Percentiles rank a stretch among this genome's conserved stretches.
phyloP scores from a whole-genome alignment of 2,888 invertebrate species.

The Mantis religiosa region DNA sequence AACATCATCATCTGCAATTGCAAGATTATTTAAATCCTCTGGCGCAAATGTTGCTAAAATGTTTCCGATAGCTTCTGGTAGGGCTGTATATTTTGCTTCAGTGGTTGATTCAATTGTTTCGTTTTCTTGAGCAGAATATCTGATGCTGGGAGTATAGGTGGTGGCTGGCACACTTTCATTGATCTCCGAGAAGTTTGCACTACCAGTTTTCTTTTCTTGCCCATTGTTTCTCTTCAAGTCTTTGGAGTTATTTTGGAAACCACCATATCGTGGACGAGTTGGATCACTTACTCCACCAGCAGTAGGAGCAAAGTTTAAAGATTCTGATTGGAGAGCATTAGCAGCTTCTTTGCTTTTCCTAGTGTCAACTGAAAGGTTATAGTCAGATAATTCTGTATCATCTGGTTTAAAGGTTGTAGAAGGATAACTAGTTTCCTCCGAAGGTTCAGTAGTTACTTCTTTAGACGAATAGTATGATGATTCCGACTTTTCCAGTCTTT shows the following conservation, averaged over 20 bases:
- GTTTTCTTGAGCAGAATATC: background rate
- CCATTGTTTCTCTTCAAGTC: background rate
- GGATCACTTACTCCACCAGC: conserved; percentile 36
- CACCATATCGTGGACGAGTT: conserved; percentile 38
- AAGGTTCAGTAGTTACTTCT: background rate
- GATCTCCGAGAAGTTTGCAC: background rate
- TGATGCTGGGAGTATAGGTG: background rate
- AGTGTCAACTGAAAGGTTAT: conserved; percentile 12
- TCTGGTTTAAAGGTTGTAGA: background rate
- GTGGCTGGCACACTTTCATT: background rate
- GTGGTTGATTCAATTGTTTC: background rate
- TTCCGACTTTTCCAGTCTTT: background rate
- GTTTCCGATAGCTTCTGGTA: background rate
- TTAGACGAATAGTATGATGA: background rate
- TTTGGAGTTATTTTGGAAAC: conserved; percentile 38
- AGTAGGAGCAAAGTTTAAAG: conserved; percentile 34
- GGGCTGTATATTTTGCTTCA: background rate
- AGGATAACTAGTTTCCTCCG: background rate
- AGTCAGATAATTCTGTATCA: background rate
- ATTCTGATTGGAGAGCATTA: conserved; percentile 14
- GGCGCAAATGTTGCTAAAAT: conserved; percentile 38
- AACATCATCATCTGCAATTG: conserved; percentile 35
- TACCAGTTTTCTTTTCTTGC: background rate
- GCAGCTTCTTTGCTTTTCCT: background rate
- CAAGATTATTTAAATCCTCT: conserved; percentile 41